phyloP scores from a whole-genome alignment of 2,888 invertebrate species.

The Platycheirus albimanus region DNA sequence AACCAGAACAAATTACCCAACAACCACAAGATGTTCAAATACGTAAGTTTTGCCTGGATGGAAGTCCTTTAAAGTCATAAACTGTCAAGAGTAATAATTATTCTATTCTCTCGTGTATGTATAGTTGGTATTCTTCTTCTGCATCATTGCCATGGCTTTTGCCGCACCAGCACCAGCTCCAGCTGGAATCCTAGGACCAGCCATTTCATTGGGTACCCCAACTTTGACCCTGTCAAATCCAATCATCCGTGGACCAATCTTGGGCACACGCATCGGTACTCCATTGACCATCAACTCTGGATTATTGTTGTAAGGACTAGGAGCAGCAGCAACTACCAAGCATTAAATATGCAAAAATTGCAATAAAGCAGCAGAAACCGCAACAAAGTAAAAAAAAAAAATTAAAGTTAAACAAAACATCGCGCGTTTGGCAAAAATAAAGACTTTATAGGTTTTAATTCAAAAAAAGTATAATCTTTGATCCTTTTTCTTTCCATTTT shows the following conservation, averaged over 20 bases:
- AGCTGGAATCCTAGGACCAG: slow-evolving; percentile 43
- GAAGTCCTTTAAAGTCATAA: neutral
- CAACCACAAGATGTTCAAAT: slow-evolving; percentile 83
- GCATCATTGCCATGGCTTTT: slow-evolving; percentile 74
- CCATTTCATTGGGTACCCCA: slow-evolving; percentile 32
- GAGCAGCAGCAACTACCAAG: neutral
- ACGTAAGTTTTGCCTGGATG: slow-evolving; percentile 75
- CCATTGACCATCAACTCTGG: slow-evolving; percentile 49
- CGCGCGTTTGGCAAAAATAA: slow-evolving; percentile 52
- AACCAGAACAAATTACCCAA: slow-evolving; percentile 3
- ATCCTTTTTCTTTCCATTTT: too few species aligned
- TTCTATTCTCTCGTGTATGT: slow-evolving; percentile 75
- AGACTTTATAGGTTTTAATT: slow-evolving; percentile 45
- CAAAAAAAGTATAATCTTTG: slow-evolving; percentile 18
- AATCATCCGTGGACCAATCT: slow-evolving; percentile 53
- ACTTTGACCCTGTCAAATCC: slow-evolving; percentile 47
- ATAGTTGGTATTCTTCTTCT: slow-evolving; percentile 84
- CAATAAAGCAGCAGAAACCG: neutral
- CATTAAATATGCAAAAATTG: slow-evolving; percentile 9
- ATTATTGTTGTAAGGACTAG: slow-evolving; percentile 40
- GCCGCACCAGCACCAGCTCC: slow-evolving; percentile 58
- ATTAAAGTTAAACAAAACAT: slow-evolving; percentile 29
- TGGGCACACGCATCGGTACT: slow-evolving; percentile 46
- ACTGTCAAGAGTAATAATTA: neutral
- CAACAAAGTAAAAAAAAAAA: slow-evolving; percentile 20